Evolutionary conservation across 2,113 vertebrate species (phyloP).

Genomic region (Ancistrus triradiatus): DNA sequence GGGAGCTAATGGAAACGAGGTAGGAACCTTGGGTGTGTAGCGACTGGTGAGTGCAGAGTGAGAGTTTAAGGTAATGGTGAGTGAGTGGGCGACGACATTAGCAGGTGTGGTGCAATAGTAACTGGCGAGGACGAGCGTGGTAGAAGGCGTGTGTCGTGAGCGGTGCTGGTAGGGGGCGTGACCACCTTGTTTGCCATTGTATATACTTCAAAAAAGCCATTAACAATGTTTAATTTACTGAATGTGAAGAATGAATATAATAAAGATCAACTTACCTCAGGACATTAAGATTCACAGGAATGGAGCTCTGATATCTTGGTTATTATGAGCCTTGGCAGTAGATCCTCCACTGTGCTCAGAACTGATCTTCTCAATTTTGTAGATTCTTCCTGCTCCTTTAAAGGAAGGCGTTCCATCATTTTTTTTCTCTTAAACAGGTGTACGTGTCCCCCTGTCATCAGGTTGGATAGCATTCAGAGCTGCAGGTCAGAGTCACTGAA

Average conservation of each 20-base stretch:
- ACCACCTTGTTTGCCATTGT: too few relatives aligned
- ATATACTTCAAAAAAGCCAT: too few relatives aligned
- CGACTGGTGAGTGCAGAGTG: too few relatives aligned
- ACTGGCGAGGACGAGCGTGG: too few relatives aligned
- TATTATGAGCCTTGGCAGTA: neutral
- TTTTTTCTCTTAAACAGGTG: too few relatives aligned
- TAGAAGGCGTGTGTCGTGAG: too few relatives aligned
- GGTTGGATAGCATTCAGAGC: neutral
- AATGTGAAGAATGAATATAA: neutral
- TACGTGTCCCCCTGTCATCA: neutral
- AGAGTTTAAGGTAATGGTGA: too few relatives aligned
- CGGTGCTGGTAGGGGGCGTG: too few relatives aligned
- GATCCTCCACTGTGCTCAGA: conserved; percentile 16
- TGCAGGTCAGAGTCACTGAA: neutral
- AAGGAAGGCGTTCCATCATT: neutral
- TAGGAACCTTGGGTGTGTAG: too few relatives aligned
- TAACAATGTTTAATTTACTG: neutral
- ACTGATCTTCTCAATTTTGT: neutral
- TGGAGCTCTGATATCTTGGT: neutral
- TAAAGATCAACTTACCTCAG: conserved; percentile 3
- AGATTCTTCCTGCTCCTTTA: neutral
- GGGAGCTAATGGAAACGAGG: too few relatives aligned
- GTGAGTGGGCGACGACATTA: too few relatives aligned
- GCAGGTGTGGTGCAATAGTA: too few relatives aligned
- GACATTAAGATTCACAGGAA: conserved; percentile 4